Evolutionary conservation across 2,113 vertebrate species (phyloP).

Genomic region (Limanda limanda): DNA sequence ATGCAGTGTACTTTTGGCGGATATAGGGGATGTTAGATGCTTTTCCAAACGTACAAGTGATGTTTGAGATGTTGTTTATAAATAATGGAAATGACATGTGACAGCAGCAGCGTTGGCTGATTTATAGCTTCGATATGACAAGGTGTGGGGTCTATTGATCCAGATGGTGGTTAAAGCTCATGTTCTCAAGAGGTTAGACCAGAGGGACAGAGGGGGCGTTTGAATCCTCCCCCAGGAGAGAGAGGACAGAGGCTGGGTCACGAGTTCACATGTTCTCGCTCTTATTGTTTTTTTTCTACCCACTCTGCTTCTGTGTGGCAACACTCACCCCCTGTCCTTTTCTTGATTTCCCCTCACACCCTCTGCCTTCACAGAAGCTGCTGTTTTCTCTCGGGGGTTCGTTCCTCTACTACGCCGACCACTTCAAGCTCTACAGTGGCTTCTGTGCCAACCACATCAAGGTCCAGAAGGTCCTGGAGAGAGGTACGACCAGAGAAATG

Average conservation of each 20-base stretch:
- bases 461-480: constrained; percentile 97
- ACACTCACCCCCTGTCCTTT: background rate
- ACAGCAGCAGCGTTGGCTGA: constrained; percentile 44
- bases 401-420: constrained; percentile 98
- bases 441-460: constrained; percentile 99
- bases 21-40: constrained; percentile 5
- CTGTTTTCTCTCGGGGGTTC: constrained; percentile 97
- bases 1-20: no score
- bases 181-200: constrained; percentile 30
- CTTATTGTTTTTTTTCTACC: background rate
- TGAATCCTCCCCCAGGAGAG: constrained; percentile 33
- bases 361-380: constrained; percentile 87
- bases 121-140: constrained; percentile 49
- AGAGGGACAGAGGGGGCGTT: constrained; percentile 20
- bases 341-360: constrained; percentile 14
- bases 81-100: constrained; percentile 48
- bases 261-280: constrained; percentile 58
- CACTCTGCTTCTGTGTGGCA: constrained; percentile 16
- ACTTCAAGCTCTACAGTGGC: constrained; percentile 98
- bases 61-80: constrained; percentile 46
- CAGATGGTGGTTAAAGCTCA: constrained; percentile 42
- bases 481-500: constrained; percentile 83
- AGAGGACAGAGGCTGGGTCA: constrained; percentile 19
- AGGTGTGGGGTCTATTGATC: constrained; percentile 68
- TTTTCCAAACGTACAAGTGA: background rate